Percentiles rank a stretch among this genome's conserved stretches.
Conservation (phyloP, 2,113 vertebrate species). For the Antechinus stuartii region DNA sequence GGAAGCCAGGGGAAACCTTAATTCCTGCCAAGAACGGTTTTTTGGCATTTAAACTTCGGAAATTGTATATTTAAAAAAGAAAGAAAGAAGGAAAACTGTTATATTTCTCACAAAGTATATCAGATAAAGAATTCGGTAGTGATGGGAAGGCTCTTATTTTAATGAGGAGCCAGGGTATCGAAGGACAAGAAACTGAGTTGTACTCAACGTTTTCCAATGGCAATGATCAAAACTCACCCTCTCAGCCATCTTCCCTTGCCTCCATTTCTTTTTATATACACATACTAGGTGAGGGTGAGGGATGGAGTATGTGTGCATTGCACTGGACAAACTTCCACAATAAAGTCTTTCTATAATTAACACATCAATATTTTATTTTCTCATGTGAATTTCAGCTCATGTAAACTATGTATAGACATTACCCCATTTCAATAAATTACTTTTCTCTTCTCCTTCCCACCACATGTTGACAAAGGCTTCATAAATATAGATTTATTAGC, state of each 20-base stretch:
- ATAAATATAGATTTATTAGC: constrained; percentile 15
- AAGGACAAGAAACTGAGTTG: not conserved
- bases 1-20: not conserved
- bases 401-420: not conserved
- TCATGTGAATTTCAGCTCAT: not conserved
- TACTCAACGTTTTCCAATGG: not conserved
- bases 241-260: not conserved
- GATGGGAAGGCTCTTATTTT: not conserved
- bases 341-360: not conserved
- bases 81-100: not conserved
- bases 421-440: not conserved
- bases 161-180: not conserved
- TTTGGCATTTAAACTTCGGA: not conserved
- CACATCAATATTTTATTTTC: not conserved
- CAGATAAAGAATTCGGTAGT: not conserved
- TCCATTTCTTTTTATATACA: constrained; percentile 15
- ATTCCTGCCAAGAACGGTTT: not conserved
- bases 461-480: constrained; percentile 10
- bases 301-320: not conserved
- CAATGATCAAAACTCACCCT: not conserved
- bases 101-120: not conserved
- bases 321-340: not conserved
- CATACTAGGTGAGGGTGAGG: not conserved
- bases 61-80: not conserved
- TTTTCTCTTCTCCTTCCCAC: not conserved